These are phyloP conservation scores for Actinia equina DNA, from an alignment of 64 coral and sea anemone species.

Conservation along the genomic window DNA sequence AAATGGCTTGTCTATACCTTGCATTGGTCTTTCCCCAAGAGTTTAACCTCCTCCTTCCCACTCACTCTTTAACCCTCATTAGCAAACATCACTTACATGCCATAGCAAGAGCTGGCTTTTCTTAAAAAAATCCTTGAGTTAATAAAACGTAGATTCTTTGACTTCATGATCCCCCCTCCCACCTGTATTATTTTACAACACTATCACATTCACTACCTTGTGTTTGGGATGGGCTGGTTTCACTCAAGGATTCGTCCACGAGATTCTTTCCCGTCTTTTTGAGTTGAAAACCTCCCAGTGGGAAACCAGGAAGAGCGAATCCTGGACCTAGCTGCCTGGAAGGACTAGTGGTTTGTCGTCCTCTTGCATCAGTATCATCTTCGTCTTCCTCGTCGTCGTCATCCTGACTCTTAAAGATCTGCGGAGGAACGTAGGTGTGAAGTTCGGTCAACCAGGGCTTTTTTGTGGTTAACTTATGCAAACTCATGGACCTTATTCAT, in stretches of 20 bases:
- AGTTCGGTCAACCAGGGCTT: neutral
- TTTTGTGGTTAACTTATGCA: no score
- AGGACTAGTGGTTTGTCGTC: constrained; percentile 3
- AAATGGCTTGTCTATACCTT: no score
- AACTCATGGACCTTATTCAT: no score
- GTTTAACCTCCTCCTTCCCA: no score
- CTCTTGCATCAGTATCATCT: constrained; percentile 36
- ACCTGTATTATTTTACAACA: neutral
- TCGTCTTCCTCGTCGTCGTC: constrained; percentile 22
- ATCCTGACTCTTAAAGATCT: neutral
- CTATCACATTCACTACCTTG: neutral
- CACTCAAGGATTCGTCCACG: constrained; percentile 29
- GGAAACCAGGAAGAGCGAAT: constrained; percentile 64
- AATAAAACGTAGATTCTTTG: no score
- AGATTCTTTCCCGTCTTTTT: constrained; percentile 74
- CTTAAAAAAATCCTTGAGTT: no score
- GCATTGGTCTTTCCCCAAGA: no score
- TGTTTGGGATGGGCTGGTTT: neutral
- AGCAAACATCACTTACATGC: no score
- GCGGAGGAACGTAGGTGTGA: neutral
- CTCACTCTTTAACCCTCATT: no score
- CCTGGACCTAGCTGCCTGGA: constrained; percentile 47
- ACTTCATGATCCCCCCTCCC: no score
- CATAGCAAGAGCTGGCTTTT: no score
- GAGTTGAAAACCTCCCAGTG: constrained; percentile 76